phyloP scores from a whole-genome alignment of 2,888 invertebrate species.

The Leucoma salicis region DNA sequence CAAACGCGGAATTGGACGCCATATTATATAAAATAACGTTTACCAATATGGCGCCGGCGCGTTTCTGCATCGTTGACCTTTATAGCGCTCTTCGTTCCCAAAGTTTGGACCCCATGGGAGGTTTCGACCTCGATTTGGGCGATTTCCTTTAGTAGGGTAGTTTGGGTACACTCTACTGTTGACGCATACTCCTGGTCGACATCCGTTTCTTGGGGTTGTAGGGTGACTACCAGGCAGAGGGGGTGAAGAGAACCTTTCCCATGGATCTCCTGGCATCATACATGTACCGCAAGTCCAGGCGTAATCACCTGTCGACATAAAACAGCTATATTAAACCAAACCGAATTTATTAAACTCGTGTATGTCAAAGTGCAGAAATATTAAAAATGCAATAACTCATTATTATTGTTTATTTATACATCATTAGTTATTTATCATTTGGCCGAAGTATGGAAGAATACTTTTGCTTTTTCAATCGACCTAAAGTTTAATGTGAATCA shows the following conservation, averaged over 20 bases:
- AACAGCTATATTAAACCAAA: not conserved
- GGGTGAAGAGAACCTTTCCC: conserved; percentile 59
- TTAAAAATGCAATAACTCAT: conserved; percentile 23
- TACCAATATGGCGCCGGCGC: conserved; percentile 73
- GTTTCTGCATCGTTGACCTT: conserved; percentile 64
- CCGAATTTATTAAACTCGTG: no score
- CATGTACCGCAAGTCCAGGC: conserved; percentile 62
- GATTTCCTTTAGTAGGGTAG: conserved; percentile 50
- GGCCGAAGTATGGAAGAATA: conserved; percentile 77
- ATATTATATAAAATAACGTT: conserved; percentile 16
- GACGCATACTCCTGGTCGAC: conserved; percentile 60
- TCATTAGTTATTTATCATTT: conserved; percentile 62
- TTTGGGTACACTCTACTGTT: conserved; percentile 53
- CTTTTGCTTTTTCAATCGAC: conserved; percentile 50
- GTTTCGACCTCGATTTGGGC: conserved; percentile 59
- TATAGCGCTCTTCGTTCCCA: conserved; percentile 61
- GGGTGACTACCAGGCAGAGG: conserved; percentile 56
- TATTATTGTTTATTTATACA: conserved; percentile 74
- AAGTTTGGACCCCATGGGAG: conserved; percentile 66
- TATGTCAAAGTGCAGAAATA: not conserved
- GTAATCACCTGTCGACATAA: conserved; percentile 52
- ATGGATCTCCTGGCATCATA: conserved; percentile 55
- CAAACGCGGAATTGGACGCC: conserved; percentile 26
- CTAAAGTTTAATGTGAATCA: conserved; percentile 36
- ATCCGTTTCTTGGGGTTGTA: conserved; percentile 64